A percentile compares a stretch with the other conserved stretches of the same genome.
Evolutionary conservation across 2,888 invertebrate genomes (phyloP).

Genomic region (Agapetus fuscipes): DNA sequence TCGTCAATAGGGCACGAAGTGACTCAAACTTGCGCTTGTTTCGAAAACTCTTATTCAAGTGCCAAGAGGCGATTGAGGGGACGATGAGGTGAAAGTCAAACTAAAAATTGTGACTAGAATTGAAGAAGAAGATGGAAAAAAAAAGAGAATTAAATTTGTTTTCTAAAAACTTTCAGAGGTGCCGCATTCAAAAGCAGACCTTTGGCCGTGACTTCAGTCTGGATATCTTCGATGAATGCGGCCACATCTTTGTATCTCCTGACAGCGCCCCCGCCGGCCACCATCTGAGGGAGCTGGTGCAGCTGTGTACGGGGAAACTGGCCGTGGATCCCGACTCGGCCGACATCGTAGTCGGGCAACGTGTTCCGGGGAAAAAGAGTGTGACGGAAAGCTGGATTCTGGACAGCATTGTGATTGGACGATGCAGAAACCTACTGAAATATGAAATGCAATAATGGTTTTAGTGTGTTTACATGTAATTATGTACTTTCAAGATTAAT

Average conservation of each 20-base stretch:
- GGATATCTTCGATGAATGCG: conserved; percentile 49
- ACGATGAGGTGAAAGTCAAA: no score
- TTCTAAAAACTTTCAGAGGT: conserved; percentile 39
- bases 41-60: no score
- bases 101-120: no score
- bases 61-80: no score
- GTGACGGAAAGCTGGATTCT: conserved; percentile 52
- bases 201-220: conserved; percentile 48
- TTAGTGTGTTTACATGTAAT: no score
- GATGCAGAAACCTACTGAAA: conserved; percentile 35
- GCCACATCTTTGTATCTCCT: conserved; percentile 45
- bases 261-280: conserved; percentile 38
- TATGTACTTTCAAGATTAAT: no score
- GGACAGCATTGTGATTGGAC: conserved; percentile 50
- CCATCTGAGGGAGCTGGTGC: conserved; percentile 48
- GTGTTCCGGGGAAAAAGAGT: conserved; percentile 29
- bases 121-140: neutral
- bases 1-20: no score
- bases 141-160: conserved; percentile 12
- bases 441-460: no score
- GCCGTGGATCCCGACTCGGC: conserved; percentile 38
- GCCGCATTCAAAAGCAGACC: conserved; percentile 50
- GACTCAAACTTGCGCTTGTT: no score
- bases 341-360: conserved; percentile 44
- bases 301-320: conserved; percentile 46